A percentile compares a stretch with the other conserved stretches of the same genome.
Evolutionary conservation across 2,797 vertebrate species (phyloP).

Genomic region (Onychomys arenicola): DNA sequence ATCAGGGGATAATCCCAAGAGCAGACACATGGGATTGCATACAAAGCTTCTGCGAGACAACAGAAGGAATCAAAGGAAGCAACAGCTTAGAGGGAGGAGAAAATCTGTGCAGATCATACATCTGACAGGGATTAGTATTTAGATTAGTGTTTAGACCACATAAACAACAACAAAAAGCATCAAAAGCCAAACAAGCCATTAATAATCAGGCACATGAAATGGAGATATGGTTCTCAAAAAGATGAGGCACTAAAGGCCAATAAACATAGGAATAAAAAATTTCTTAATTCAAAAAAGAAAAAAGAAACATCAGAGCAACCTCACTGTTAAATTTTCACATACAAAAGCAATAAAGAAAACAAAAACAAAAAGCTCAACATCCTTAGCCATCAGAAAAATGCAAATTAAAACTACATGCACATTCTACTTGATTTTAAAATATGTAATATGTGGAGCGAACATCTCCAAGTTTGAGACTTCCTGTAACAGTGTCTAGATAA

Average conservation of each 20-base stretch:
- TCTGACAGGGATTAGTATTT: neutral
- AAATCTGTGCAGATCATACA: neutral
- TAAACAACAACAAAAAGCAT: neutral
- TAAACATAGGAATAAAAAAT: neutral
- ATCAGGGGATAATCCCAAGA: neutral
- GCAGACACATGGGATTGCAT: neutral
- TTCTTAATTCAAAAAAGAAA: too few relatives aligned
- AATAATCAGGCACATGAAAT: neutral
- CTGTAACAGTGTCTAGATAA: neutral
- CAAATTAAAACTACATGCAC: neutral
- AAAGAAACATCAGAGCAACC: too few relatives aligned
- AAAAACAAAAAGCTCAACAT: neutral
- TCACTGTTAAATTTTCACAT: too few relatives aligned
- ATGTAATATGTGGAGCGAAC: neutral
- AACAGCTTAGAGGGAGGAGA: neutral
- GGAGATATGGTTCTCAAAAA: neutral
- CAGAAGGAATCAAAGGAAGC: neutral
- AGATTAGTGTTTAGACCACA: neutral
- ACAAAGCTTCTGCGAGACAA: neutral
- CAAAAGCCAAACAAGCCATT: neutral
- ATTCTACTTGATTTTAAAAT: neutral
- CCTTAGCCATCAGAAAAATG: neutral
- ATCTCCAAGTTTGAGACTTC: neutral
- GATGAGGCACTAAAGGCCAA: neutral
- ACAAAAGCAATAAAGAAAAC: too few relatives aligned